Conservation (phyloP, 2,888 invertebrate species). For the Antitype chi region DNA sequence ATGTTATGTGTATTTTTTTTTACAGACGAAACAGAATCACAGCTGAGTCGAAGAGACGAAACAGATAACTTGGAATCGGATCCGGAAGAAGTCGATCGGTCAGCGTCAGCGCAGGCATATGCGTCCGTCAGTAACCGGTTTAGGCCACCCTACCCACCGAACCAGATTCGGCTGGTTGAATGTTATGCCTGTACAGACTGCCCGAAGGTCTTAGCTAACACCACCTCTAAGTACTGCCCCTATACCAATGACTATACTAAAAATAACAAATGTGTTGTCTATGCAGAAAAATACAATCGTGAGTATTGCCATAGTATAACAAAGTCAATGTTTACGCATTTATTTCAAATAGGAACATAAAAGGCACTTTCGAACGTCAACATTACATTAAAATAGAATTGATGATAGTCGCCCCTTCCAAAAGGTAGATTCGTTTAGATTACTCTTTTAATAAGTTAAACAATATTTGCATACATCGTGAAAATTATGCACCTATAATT, state of each 20-base stretch:
- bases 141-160: conserved; percentile 1
- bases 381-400: no score
- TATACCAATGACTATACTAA: conserved; percentile 68
- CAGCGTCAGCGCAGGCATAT: conserved; percentile 43
- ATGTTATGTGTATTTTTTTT: background rate
- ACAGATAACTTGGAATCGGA: conserved; percentile 34
- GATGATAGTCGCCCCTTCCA: no score
- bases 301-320: conserved; percentile 61
- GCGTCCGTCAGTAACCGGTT: conserved; percentile 23
- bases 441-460: no score
- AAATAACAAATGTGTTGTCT: conserved; percentile 77
- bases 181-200: conserved; percentile 82
- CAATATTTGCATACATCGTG: no score
- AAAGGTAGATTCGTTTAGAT: no score
- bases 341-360: no score
- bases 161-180: conserved; percentile 51
- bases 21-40: conserved; percentile 54
- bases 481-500: no score
- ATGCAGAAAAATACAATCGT: conserved; percentile 79
- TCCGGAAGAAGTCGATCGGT: conserved; percentile 48
- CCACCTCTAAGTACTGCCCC: conserved; percentile 76
- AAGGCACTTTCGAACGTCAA: no score
- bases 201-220: conserved; percentile 66
- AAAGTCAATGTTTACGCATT: no score
- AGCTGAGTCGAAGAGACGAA: conserved; percentile 40